These are phyloP conservation scores for Euphysa ruthae DNA, from an alignment of 30 jellyfish, hydroid and myxozoan species.

Conservation along the genomic window DNA sequence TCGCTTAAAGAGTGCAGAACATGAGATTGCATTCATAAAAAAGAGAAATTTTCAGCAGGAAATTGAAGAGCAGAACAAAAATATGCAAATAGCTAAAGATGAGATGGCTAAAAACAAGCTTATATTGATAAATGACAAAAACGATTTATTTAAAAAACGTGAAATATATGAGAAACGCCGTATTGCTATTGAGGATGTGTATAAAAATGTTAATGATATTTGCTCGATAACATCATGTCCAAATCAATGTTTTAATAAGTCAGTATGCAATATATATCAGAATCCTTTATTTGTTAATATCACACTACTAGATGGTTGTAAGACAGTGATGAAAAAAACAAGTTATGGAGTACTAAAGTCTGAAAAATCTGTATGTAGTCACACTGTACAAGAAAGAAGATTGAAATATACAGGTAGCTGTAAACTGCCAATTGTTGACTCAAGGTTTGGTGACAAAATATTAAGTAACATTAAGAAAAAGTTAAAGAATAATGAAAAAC, in stretches of 20 bases:
- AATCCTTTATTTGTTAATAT: not conserved
- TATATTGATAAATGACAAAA: too few species aligned
- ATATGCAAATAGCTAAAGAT: too few species aligned
- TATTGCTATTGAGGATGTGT: conserved; percentile 22
- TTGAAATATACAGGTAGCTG: conserved; percentile 85
- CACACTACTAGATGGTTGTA: conserved; percentile 53
- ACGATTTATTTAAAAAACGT: not conserved
- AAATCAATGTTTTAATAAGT: conserved; percentile 30
- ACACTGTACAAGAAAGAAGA: conserved; percentile 61
- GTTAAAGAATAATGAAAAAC: conserved; percentile 36
- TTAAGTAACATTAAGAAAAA: conserved; percentile 38
- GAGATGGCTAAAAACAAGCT: too few species aligned
- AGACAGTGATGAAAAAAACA: conserved; percentile 19
- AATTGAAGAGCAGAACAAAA: too few species aligned
- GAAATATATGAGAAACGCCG: not conserved
- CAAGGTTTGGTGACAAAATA: conserved; percentile 24
- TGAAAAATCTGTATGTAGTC: conserved; percentile 50
- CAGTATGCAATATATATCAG: conserved; percentile 69
- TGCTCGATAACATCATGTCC: conserved; percentile 53
- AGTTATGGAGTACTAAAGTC: conserved; percentile 39
- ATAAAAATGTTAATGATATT: too few species aligned
- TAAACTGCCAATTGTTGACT: conserved; percentile 45
- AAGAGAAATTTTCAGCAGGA: too few species aligned
- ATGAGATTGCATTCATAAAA: too few species aligned
- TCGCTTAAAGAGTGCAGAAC: too few species aligned